Percentiles rank a stretch among this genome's conserved stretches.
These are phyloP conservation scores for Eolophus roseicapilla DNA, from an alignment of 2,113 vertebrate genomes.

Conservation along the genomic window DNA sequence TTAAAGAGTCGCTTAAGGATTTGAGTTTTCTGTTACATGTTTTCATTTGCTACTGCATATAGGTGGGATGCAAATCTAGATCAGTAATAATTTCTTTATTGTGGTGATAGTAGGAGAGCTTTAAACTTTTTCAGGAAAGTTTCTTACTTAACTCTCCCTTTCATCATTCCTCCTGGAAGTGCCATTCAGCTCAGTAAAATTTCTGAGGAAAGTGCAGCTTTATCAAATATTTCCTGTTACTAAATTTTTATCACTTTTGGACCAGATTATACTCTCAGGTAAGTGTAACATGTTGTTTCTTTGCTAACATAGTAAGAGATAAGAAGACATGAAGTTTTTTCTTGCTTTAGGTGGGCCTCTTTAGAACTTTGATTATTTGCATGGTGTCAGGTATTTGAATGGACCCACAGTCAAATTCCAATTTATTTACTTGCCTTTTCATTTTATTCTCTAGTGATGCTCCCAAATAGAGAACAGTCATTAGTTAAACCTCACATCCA, in stretches of 20 bases:
- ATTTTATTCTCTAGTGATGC: background rate
- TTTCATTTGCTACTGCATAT: background rate
- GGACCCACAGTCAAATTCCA: background rate
- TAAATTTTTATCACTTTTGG: background rate
- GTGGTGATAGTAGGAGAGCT: background rate
- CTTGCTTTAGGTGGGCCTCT: rapidly evolving
- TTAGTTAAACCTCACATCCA: background rate
- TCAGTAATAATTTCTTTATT: background rate
- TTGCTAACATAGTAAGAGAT: background rate
- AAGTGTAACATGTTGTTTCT: rapidly evolving
- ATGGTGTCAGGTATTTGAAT: background rate
- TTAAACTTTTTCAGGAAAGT: background rate
- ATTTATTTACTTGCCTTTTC: background rate
- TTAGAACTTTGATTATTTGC: background rate
- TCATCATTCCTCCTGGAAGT: background rate
- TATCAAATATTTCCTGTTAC: background rate
- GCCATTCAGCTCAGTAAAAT: background rate
- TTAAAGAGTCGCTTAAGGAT: background rate
- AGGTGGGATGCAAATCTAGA: background rate
- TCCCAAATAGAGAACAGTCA: background rate
- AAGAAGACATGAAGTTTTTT: background rate
- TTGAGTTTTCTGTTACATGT: background rate
- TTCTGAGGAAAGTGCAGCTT: background rate
- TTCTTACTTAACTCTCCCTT: background rate
- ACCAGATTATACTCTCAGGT: background rate